phyloP scores from a whole-genome alignment of 2,888 invertebrate genomes.

The Ctena decussata region DNA sequence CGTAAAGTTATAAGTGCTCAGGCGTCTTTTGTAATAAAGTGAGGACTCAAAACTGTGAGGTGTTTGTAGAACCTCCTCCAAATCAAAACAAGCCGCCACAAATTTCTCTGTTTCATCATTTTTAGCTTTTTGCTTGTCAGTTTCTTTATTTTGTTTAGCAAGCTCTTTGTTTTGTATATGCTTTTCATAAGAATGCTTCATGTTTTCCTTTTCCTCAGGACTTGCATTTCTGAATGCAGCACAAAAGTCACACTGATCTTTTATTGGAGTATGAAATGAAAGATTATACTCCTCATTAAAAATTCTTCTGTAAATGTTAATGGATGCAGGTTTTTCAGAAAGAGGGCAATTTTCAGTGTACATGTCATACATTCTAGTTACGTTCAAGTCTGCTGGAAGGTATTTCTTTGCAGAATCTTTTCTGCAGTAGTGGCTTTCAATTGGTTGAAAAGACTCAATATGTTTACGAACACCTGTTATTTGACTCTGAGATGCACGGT shows the following conservation, averaged over 20 bases:
- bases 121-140: background rate
- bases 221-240: background rate
- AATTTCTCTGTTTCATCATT: background rate
- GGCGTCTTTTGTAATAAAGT: constrained; percentile 18
- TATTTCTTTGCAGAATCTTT: constrained; percentile 16
- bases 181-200: background rate
- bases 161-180: background rate
- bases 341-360: constrained; percentile 5
- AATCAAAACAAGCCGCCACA: constrained; percentile 27
- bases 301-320: background rate
- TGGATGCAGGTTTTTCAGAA: background rate
- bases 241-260: constrained; percentile 18
- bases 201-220: background rate
- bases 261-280: constrained; percentile 10
- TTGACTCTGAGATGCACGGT: background rate
- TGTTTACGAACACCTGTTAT: background rate
- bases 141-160: background rate
- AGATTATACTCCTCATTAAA: constrained; percentile 10
- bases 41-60: constrained; percentile 11
- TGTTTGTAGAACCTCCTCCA: constrained; percentile 10
- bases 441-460: constrained; percentile 13
- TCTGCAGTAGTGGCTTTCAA: constrained; percentile 24
- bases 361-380: constrained; percentile 6
- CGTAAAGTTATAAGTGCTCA: constrained; percentile 21
- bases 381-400: background rate